Percentiles rank a stretch among this genome's conserved stretches.
These are phyloP conservation scores for Pseudomyrmex dendroicus DNA, from an alignment of 1,140 invertebrate species.

Conservation along the genomic window DNA sequence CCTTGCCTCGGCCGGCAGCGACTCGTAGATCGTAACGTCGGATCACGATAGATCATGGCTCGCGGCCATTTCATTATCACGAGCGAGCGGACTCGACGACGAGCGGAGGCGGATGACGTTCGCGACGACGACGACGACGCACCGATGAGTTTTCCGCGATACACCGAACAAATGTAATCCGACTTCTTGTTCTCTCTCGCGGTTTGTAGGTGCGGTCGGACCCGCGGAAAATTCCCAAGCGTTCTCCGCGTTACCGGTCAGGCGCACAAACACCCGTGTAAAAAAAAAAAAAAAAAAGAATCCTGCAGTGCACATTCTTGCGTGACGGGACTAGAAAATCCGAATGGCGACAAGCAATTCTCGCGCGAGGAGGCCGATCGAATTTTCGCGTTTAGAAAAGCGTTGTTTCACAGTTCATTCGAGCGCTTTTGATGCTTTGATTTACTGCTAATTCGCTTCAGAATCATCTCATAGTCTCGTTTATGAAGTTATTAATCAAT, in stretches of 20 bases:
- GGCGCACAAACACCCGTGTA: slow-evolving; percentile 32
- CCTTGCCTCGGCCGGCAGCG: slow-evolving; percentile 66
- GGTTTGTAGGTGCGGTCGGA: slow-evolving; percentile 60
- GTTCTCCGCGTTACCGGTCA: slow-evolving; percentile 67
- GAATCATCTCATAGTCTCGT: not conserved
- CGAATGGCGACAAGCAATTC: slow-evolving; percentile 27
- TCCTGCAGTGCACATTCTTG: slow-evolving; percentile 65
- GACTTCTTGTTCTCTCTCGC: slow-evolving; percentile 61
- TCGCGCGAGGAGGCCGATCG: slow-evolving; percentile 21
- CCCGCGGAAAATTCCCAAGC: slow-evolving; percentile 76
- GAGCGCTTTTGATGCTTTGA: not conserved
- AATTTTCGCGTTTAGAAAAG: not conserved
- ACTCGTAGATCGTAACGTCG: slow-evolving; percentile 68
- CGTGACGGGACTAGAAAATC: slow-evolving; percentile 66
- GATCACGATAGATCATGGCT: slow-evolving; percentile 75
- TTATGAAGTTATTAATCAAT: not conserved
- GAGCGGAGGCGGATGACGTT: slow-evolving; percentile 10
- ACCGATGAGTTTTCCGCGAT: slow-evolving; percentile 11
- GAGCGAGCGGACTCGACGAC: slow-evolving; percentile 35
- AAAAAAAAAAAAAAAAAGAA: slow-evolving; percentile 56
- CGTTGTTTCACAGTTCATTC: not conserved
- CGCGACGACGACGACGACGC: slow-evolving; percentile 21
- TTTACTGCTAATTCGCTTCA: not conserved
- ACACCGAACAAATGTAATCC: slow-evolving; percentile 59
- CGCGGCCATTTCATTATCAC: slow-evolving; percentile 75